A percentile compares a stretch with the other conserved stretches of the same genome.
Conservation (phyloP, 2,113 vertebrate species). For the Etheostoma cragini region DNA sequence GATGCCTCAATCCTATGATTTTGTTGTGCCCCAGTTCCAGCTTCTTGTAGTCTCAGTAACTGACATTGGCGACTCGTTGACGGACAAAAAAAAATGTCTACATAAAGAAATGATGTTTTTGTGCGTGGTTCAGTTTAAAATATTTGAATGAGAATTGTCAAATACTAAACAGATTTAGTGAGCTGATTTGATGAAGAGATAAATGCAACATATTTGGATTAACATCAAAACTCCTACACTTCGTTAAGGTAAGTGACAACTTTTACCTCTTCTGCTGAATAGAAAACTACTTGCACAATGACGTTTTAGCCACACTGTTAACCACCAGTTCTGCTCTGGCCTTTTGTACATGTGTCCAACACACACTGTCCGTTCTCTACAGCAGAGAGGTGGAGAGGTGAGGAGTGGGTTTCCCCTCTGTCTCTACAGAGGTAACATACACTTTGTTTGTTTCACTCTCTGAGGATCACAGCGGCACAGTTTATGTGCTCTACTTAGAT, state of each 20-base stretch:
- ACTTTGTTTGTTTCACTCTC: conserved; percentile 19
- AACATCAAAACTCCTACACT: background rate
- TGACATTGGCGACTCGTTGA: background rate
- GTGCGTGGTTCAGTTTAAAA: background rate
- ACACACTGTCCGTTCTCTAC: background rate
- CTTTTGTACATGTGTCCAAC: background rate
- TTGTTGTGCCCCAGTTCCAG: background rate
- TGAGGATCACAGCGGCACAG: conserved; percentile 25
- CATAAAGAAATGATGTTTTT: background rate
- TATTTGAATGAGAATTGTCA: background rate
- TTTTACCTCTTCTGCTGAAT: background rate
- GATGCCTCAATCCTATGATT: background rate
- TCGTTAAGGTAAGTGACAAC: background rate
- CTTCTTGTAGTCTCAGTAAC: background rate
- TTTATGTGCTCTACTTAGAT: conserved; percentile 43
- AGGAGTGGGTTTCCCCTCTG: conserved; percentile 9
- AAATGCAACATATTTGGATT: background rate
- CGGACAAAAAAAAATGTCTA: background rate
- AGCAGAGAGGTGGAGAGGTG: background rate
- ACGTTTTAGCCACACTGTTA: background rate
- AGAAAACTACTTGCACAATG: background rate
- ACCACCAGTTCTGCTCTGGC: background rate
- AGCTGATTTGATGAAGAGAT: background rate
- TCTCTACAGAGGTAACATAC: conserved; percentile 21
- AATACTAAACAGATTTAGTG: background rate